Base-by-base conservation (phyloP, 2,888 invertebrate genomes). In the Coelinius sp. region DNA sequence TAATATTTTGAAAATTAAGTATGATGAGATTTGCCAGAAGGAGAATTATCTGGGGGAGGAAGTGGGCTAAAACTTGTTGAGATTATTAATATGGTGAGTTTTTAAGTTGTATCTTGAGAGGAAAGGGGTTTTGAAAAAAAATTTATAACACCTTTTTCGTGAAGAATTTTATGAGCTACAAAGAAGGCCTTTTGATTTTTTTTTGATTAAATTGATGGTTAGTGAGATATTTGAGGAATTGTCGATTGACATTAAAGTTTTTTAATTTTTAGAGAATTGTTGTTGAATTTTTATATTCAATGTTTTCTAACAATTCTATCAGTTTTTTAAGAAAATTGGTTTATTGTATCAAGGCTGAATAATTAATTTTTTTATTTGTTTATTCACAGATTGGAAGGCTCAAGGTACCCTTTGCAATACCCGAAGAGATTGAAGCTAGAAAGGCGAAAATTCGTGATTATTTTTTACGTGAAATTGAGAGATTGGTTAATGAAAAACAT, bases 1-100 rank as follows among this genome's bases (percentile, higher is more conserved):
- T 82, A 92, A 94, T 80, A 88, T 94, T 59, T 84, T 93, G 25
- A 91, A 92, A 86, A 89, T 92, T 73, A 91, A 90, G 82, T 89
- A 88, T 79, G 90, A 90, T 73, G 85, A 86, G 68, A 73, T 80
- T 63, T 76, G 78, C 77, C 84, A 83, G 75, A 87, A 78, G 75
- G 83, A 84, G 53, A 68, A 59, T 70, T 73, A 86, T 82, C 75
- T 71, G 31, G 71, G 67, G 56, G 75, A 85, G 70, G 86, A 87
- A 74, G 78, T 83, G 59, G 1, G 4, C 46, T 49, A 69, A 77
- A 64, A 83, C 46, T 17, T 49, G 20, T 20, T 20, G 46, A 85
- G 74, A 82, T 85, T 73, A 85, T 77, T 77, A 87, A 88, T 77
- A 86, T 86, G 87, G 88, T 88, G 81, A 76, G 66, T 12, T 20